Conservation (phyloP, 2,113 vertebrate genomes). For the Erpornis zantholeuca region DNA sequence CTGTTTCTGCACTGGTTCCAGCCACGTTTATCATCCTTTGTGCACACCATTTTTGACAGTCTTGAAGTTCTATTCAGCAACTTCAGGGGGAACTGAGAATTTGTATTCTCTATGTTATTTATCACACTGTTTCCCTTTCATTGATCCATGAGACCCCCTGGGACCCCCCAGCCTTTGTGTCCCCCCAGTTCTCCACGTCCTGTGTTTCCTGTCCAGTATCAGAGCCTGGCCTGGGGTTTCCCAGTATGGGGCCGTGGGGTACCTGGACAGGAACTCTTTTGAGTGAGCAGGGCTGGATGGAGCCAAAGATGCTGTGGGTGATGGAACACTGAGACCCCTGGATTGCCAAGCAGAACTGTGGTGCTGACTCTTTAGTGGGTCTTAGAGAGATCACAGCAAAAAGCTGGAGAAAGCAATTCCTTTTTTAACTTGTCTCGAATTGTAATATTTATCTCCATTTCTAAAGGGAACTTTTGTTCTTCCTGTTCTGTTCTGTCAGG, state of each 20-base stretch:
- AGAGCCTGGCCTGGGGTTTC: background rate
- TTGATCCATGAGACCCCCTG: background rate
- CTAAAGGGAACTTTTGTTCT: too few species aligned
- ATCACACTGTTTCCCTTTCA: background rate
- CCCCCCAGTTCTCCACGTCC: background rate
- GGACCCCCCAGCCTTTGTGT: too few species aligned
- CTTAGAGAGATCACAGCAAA: too few species aligned
- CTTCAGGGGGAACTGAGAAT: background rate
- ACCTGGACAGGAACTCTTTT: background rate
- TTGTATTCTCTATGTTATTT: background rate
- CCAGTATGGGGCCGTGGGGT: background rate
- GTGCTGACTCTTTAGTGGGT: too few species aligned
- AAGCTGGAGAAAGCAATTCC: too few species aligned
- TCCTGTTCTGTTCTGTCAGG: too few species aligned
- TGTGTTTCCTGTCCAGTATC: background rate
- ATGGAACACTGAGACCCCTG: background rate
- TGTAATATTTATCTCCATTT: too few species aligned
- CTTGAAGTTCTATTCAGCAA: background rate
- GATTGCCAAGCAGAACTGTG: background rate
- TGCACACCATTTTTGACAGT: background rate
- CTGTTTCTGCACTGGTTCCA: background rate
- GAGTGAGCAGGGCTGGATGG: background rate
- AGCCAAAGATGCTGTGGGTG: background rate
- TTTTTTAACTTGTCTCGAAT: too few species aligned
- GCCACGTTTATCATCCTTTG: background rate